Evolutionary conservation across 2,113 vertebrate genomes (phyloP).

Genomic region (Phalacrocorax aristotelis): DNA sequence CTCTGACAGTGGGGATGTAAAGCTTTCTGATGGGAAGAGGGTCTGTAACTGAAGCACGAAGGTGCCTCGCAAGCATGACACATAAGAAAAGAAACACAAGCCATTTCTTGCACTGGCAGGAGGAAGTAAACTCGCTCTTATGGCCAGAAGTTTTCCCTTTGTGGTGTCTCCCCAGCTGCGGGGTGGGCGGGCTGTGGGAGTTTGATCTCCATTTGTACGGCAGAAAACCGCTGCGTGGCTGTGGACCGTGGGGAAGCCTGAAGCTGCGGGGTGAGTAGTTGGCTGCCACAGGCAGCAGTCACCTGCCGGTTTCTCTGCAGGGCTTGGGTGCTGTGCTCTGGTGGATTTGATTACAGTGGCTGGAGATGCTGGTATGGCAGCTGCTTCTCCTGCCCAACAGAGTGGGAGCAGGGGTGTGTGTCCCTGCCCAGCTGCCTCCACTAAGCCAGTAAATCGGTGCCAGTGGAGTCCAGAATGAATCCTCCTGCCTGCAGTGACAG

Average conservation of each 20-base stretch:
- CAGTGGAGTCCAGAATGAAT: fast-evolving
- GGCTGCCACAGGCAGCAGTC: not conserved
- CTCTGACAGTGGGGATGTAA: fast-evolving
- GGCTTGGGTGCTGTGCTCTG: not conserved
- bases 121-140: fast-evolving
- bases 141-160: fast-evolving
- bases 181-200: not conserved
- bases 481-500: fast-evolving
- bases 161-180: fast-evolving
- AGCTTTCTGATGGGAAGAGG: not conserved
- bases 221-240: not conserved
- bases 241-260: not conserved
- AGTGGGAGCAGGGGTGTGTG: not conserved
- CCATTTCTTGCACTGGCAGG: fast-evolving
- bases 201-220: fast-evolving
- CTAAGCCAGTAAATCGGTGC: not conserved
- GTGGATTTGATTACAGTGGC: fast-evolving
- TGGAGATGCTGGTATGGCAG: not conserved
- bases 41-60: fast-evolving
- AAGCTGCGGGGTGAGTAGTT: not conserved
- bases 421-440: not conserved
- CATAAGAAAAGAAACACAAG: fast-evolving
- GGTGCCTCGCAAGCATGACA: fast-evolving
- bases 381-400: not conserved
- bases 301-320: fast-evolving